These are phyloP conservation scores for Myodes glareolus DNA, from an alignment of 2,113 vertebrate species.

Conservation along the genomic window DNA sequence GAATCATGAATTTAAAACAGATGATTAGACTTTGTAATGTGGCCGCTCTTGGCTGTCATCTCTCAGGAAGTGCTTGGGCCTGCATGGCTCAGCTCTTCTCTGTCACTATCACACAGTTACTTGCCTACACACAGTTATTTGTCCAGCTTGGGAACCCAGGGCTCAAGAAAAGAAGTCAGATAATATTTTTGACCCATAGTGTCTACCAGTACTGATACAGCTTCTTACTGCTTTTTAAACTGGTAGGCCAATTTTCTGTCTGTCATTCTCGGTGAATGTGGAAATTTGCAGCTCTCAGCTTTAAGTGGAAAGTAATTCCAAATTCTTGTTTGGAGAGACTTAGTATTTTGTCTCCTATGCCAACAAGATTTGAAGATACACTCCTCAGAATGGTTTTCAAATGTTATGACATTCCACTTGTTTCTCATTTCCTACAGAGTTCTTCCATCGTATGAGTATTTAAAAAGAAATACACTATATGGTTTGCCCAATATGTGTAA, in stretches of 20 bases:
- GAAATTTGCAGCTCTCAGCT: not conserved
- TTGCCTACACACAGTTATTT: not conserved
- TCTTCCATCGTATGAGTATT: not conserved
- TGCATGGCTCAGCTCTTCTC: not conserved
- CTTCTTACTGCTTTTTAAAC: not conserved
- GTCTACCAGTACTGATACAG: not conserved
- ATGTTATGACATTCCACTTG: not conserved
- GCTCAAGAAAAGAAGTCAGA: not conserved
- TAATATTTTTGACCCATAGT: not conserved
- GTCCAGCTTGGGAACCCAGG: not conserved
- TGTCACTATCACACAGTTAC: not conserved
- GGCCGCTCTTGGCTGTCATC: not conserved
- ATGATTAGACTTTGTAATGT: not conserved
- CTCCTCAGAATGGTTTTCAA: not conserved
- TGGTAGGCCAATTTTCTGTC: not conserved
- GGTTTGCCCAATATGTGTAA: not conserved
- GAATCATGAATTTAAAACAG: not conserved
- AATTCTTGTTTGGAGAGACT: not conserved
- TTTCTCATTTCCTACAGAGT: not conserved
- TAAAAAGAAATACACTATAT: not conserved
- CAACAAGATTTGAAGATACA: not conserved
- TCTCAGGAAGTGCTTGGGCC: not conserved
- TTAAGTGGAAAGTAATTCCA: not conserved
- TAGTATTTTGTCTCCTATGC: not conserved
- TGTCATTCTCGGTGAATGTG: not conserved